phyloP scores from a whole-genome alignment of 2,888 invertebrate genomes.

The Drosophila hawaiiensis region DNA sequence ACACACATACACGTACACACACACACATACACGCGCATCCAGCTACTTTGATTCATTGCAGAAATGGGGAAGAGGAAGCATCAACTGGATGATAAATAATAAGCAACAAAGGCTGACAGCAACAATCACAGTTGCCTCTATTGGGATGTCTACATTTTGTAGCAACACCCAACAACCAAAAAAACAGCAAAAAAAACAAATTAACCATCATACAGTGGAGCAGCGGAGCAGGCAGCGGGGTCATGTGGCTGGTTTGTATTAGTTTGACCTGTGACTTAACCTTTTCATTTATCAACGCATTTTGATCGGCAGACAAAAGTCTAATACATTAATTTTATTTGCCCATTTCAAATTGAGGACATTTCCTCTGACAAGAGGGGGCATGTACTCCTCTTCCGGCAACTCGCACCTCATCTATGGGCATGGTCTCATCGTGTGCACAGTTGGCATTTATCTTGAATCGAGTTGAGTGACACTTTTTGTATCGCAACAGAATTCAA shows the following conservation, averaged over 20 bases:
- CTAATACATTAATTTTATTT: conserved; percentile 68
- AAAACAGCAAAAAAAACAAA: conserved; percentile 34
- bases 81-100: conserved; percentile 69
- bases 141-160: conserved; percentile 50
- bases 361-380: conserved; percentile 1
- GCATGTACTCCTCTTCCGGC: neutral
- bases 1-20: conserved; percentile 8
- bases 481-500: conserved; percentile 71
- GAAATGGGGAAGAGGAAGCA: neutral
- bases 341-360: conserved; percentile 48
- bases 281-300: conserved; percentile 68
- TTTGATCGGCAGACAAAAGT: conserved; percentile 35
- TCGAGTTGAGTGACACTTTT: conserved; percentile 75
- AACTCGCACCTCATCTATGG: neutral
- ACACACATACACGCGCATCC: conserved; percentile 4
- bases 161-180: conserved; percentile 4
- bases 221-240: neutral
- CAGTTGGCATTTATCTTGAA: conserved; percentile 72
- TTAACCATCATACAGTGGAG: conserved; percentile 31
- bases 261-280: conserved; percentile 55
- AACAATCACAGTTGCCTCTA: conserved; percentile 50
- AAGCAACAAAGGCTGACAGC: conserved; percentile 65
- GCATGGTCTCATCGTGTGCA: conserved; percentile 3
- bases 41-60: conserved; percentile 72
- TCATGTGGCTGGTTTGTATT: conserved; percentile 10